phyloP scores from a whole-genome alignment of 2,113 vertebrate genomes.

The Hippocampus barbouri region DNA sequence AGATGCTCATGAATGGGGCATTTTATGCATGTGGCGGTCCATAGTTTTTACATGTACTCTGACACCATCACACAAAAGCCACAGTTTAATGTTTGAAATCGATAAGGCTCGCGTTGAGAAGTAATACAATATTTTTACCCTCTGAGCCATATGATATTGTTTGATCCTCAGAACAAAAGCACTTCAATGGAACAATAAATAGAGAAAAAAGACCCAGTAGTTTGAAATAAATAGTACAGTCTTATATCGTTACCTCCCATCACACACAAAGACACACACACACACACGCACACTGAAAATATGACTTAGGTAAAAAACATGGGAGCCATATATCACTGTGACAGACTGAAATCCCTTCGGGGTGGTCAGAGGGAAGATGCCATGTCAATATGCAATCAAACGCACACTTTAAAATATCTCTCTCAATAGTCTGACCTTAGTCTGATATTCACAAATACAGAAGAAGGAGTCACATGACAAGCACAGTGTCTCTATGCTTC shows the following conservation, averaged over 20 bases:
- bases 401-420: constrained; percentile 20
- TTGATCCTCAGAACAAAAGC: constrained; percentile 41
- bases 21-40: constrained; percentile 35
- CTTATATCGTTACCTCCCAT: constrained; percentile 32
- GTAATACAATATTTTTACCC: constrained; percentile 38
- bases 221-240: constrained; percentile 61
- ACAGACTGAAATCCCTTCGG: constrained; percentile 56
- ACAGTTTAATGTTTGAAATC: constrained; percentile 8
- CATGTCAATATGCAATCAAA: neutral
- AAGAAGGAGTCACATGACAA: constrained; percentile 33
- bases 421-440: constrained; percentile 9
- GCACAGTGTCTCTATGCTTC: constrained; percentile 24
- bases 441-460: neutral
- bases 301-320: constrained; percentile 36
- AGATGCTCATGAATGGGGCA: neutral
- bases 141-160: constrained; percentile 27
- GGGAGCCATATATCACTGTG: constrained; percentile 41
- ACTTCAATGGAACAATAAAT: constrained; percentile 57
- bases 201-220: constrained; percentile 45
- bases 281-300: constrained; percentile 12
- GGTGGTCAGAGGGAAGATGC: constrained; percentile 31
- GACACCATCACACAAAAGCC: constrained; percentile 13
- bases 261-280: constrained; percentile 5
- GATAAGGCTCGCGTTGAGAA: constrained; percentile 25
- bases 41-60: constrained; percentile 5